Base-by-base conservation (phyloP, 2,888 invertebrate genomes). In the Eupithecia dodoneata region DNA sequence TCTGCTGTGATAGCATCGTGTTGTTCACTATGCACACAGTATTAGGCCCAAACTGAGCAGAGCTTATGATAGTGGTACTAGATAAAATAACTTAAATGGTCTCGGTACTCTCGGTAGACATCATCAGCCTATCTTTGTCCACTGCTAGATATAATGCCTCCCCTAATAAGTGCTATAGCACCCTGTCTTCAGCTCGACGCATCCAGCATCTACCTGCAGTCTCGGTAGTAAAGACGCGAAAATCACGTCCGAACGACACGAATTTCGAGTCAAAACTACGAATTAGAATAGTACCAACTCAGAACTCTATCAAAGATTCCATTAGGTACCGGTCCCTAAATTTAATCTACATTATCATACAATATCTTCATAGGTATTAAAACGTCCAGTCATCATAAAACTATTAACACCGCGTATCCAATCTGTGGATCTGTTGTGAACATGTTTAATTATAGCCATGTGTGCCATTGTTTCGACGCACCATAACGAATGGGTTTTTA, bases 401-500 rank as follows among this genome's bases (percentile, higher is more conserved):
- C 70, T 70, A 70, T 70, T 70, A 70, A 45, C 70, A 47, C 18
- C 4, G 47, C 47, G 70, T 70, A 70, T 47, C 70, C 6, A 45
- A 45, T 70, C 66, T 42, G 42, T 42, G 15, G 66, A 66, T 45
- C 44, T 70, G 30, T 47, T 70, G 18, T 30, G 70, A 45, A 47
- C 47, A 30, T 1, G 45, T 70, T 45, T 70, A 70, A 70, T 70
- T 70, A 70, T 30, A 69, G 15, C n/a, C 42, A 45, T 70, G 47
- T 30, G 70, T 7, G 9, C 5, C 70, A 18, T 70, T 70, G 70
- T 70, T 47, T 70, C 44, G 30, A 70, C 42, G 70, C 70, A 13
- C 76, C 69, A 76, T 74, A 73, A 78, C 79, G 71, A 65, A 81
- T 81, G 74, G 79, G 45, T 76, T 79, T 81, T 78, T 76, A 78